Evolutionary conservation across 92 coral and sea anemone species (phyloP).

Genomic region (Isaurus tuberculatus): DNA sequence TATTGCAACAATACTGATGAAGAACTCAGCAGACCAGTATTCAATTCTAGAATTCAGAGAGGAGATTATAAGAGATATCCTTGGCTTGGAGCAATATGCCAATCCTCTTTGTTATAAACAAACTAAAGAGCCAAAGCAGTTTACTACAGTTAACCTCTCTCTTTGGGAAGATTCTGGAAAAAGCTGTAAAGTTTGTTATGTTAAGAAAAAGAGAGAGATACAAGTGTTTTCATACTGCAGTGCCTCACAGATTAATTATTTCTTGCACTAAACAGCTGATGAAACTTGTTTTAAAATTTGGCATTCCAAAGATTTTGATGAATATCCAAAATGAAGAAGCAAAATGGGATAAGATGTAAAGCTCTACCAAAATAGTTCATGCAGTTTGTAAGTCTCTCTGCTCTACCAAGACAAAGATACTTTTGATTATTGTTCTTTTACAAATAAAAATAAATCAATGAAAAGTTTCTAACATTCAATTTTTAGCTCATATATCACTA

Average conservation of each 20-base stretch:
- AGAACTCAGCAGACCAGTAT: slow-evolving; percentile 35
- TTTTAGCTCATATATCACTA: too few relatives aligned
- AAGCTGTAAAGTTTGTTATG: slow-evolving; percentile 47
- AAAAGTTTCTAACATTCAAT: too few relatives aligned
- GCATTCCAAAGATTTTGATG: slow-evolving; percentile 3
- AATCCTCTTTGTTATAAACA: neutral
- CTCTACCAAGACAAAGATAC: neutral
- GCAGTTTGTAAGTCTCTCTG: neutral
- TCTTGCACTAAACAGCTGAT: slow-evolving; percentile 19
- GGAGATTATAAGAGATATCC: slow-evolving; percentile 14
- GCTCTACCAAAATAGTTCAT: too few relatives aligned
- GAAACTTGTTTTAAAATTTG: slow-evolving; percentile 27
- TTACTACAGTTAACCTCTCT: slow-evolving; percentile 7
- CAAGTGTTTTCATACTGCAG: slow-evolving; percentile 31
- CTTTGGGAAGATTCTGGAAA: neutral
- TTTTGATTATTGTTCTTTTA: too few relatives aligned
- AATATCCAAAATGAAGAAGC: neutral
- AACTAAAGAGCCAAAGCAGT: neutral
- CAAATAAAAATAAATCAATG: too few relatives aligned
- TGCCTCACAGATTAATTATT: slow-evolving; percentile 39
- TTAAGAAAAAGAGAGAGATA: neutral
- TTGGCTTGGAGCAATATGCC: neutral
- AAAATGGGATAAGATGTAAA: neutral
- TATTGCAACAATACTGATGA: slow-evolving; percentile 20
- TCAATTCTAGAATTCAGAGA: slow-evolving; percentile 38